A percentile compares a stretch with the other conserved stretches of the same genome.
These are phyloP conservation scores for Bruchidius siliquastri DNA, from an alignment of 2,888 invertebrate species.

Conservation along the genomic window DNA sequence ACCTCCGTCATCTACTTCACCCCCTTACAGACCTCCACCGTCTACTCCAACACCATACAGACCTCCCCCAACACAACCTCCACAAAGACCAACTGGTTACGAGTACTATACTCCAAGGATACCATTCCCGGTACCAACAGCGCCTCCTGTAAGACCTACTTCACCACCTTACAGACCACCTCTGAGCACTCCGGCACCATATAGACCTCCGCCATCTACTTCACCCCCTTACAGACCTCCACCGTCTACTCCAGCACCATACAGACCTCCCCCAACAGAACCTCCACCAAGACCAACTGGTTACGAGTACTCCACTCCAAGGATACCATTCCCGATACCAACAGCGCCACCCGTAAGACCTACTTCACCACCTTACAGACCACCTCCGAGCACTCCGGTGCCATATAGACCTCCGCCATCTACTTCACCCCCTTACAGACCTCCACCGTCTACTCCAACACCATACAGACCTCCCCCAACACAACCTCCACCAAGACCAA, in stretches of 20 bases:
- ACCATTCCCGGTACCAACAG: no score
- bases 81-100: no score
- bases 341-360: conserved; percentile 5
- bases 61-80: no score
- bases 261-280: neutral
- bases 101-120: no score
- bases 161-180: neutral
- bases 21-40: no score
- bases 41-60: no score
- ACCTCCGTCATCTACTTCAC: no score
- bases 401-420: conserved; percentile 10
- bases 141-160: neutral
- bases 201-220: neutral
- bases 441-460: conserved; percentile 10
- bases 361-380: no score
- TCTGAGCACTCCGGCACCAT: neutral
- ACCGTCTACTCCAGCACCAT: conserved; percentile 21
- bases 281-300: conserved; percentile 40
- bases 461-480: no score
- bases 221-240: conserved; percentile 16
- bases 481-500: conserved; percentile 14
- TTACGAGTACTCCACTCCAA: conserved; percentile 71
- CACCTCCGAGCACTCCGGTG: no score
- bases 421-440: conserved; percentile 15
- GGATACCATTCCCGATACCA: conserved; percentile 53